Evolutionary conservation across 2,797 vertebrate species (phyloP), one percentile per base, ranked within the genome.

Genomic region (Gymnodraco acuticeps): DNA sequence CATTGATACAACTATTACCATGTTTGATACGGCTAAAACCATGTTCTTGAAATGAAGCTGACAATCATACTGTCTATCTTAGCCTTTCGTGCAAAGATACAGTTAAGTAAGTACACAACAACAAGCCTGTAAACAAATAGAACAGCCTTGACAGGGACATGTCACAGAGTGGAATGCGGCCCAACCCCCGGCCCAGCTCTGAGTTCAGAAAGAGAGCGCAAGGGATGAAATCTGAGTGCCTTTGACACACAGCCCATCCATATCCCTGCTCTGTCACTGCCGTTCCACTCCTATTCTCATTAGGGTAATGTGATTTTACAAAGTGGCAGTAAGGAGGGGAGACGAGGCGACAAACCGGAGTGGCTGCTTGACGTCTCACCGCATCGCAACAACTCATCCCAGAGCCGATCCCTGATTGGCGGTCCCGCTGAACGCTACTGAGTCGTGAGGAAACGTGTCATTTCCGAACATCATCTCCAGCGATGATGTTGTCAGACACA

Each of bases 261-360:
- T 84, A 92, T 93, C 93, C 73, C 83, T 95, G 95, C 94, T 95
- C 93, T 95, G 95, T 93, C 92, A 94, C 93, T 95, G 94, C 93
- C 90, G 94, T 92, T 95, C 95, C 94, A 96, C 95, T 97, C 95
- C 90, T 93, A 93, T 96, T 94, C 96, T 97, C 96, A 95, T 97
- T 97, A 97, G 92, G 90, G 93, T 96, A 96, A 96, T 92, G 93
- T 83, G 85, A 94, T 95, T 95, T 92, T 89, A 84, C 92, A 92
- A 95, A 95, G 90, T 79, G 77, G 88, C 93, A 94, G 41, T 64
- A 90, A 92, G 85, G 90, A 94, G 88, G 80, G 91, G 85, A 94
- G 88, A 93, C 89, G 91, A 91, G 86, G 94, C 86, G 66, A 84
- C 91, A 87, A 73, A 52, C 71, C 53, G 75, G 64, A 89, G 93